phyloP scores from a whole-genome alignment of 92 coral and sea anemone species.

The Epizoanthus ramosus region DNA sequence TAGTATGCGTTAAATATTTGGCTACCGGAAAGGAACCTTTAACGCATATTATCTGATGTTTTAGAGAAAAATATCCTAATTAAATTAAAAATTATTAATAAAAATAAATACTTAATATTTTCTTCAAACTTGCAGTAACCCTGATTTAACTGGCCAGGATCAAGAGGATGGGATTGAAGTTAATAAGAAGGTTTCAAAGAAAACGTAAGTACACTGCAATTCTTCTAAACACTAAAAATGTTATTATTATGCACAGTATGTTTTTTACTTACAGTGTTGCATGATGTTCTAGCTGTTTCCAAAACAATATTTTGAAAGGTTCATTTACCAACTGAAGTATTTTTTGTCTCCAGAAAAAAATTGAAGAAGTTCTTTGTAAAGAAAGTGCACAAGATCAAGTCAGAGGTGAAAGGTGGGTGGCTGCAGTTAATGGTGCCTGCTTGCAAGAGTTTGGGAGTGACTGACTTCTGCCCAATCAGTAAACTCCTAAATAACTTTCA shows the following conservation, averaged over 20 bases:
- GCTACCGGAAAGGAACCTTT: too few relatives aligned
- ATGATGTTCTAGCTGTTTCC: too few relatives aligned
- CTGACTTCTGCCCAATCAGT: too few relatives aligned
- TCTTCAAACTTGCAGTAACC: constrained; percentile 58
- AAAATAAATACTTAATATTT: not conserved
- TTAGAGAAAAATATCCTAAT: too few relatives aligned
- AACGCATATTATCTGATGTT: too few relatives aligned
- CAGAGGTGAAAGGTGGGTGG: constrained; percentile 57
- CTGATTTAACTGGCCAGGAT: constrained; percentile 71
- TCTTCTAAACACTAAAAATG: too few relatives aligned
- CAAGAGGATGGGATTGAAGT: constrained; percentile 86
- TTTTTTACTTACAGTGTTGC: too few relatives aligned
- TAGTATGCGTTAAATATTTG: too few relatives aligned
- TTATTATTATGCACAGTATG: too few relatives aligned
- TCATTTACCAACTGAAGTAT: not conserved
- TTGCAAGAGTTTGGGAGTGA: too few relatives aligned
- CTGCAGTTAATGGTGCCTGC: not conserved
- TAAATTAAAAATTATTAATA: too few relatives aligned
- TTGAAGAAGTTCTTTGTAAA: constrained; percentile 89
- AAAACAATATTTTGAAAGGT: not conserved
- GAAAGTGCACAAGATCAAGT: constrained; percentile 83
- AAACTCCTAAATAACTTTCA: too few relatives aligned
- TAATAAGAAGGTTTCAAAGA: constrained; percentile 79
- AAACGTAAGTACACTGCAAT: constrained; percentile 66
- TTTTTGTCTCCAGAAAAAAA: constrained; percentile 68